Percentiles rank a stretch among this genome's conserved stretches.
phyloP scores from a whole-genome alignment of 2,113 vertebrate species.

The Cygnus buccinator region DNA sequence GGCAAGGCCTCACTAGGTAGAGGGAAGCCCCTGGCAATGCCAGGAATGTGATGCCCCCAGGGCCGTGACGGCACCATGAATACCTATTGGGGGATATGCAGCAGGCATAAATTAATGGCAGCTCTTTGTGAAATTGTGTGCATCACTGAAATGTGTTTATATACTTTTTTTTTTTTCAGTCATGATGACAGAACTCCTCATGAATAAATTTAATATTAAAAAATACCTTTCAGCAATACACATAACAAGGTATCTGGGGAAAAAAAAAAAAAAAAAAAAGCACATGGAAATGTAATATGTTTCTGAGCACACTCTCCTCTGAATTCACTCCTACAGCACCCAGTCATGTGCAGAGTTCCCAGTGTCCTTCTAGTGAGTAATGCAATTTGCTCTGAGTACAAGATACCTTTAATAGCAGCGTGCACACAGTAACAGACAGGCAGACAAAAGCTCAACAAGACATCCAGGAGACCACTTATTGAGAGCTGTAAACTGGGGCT shows the following conservation, averaged over 20 bases:
- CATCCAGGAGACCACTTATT: not conserved
- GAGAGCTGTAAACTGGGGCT: not conserved
- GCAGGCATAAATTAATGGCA: not conserved
- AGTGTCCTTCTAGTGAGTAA: not conserved
- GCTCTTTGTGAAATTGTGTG: not conserved
- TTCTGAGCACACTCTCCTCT: not conserved
- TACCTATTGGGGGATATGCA: accelerated
- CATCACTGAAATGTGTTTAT: not conserved
- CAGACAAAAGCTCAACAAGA: not conserved
- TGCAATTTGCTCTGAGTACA: not conserved
- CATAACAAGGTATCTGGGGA: not conserved
- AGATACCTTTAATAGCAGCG: not conserved
- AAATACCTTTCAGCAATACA: not conserved
- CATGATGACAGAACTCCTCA: accelerated
- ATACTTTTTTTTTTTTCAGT: not conserved
- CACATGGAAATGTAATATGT: not conserved
- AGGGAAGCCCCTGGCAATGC: not conserved
- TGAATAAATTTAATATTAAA: not conserved
- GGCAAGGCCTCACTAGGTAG: not conserved
- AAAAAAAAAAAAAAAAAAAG: not conserved
- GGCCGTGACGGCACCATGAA: accelerated
- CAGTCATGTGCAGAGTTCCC: accelerated
- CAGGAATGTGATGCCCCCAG: no score
- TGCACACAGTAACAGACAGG: not conserved
- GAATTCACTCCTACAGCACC: not conserved